Evolutionary conservation across 1,140 invertebrate species (phyloP).

Genomic region (Drosophila sp.): DNA sequence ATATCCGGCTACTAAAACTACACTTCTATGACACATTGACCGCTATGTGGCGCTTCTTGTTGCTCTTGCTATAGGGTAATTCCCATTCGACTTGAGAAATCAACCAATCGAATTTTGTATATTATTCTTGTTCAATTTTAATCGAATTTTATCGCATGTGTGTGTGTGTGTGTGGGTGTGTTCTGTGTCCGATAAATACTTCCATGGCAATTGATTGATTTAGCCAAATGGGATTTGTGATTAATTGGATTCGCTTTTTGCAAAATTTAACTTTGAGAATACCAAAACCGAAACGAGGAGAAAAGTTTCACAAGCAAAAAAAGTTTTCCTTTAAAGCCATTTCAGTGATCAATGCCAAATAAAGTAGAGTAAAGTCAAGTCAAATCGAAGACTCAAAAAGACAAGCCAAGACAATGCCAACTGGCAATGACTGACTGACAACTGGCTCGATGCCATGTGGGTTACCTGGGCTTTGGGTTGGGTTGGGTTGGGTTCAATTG

Average conservation of each 20-base stretch:
- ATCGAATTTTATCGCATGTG: conserved; percentile 55
- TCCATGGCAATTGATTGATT: conserved; percentile 60
- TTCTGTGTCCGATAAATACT: conserved; percentile 60
- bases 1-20: too few species aligned
- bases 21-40: too few species aligned
- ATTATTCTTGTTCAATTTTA: conserved; percentile 55
- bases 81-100: not conserved
- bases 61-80: not conserved
- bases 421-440: conserved; percentile 16
- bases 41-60: not conserved
- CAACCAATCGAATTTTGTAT: not conserved
- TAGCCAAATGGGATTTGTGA: conserved; percentile 57
- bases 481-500: conserved; percentile 6
- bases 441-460: conserved; percentile 71
- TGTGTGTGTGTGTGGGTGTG: conserved; percentile 36
- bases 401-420: conserved; percentile 52
- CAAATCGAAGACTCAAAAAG: conserved; percentile 22
- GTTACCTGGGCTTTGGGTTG: conserved; percentile 46
- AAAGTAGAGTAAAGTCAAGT: conserved; percentile 45
- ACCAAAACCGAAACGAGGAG: not conserved
- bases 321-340: conserved; percentile 13
- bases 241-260: conserved; percentile 54
- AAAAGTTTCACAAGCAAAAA: conserved; percentile 20
- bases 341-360: conserved; percentile 22
- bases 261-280: not conserved